Base-by-base conservation (phyloP, 2,888 invertebrate species). In the Heliconius erato region DNA sequence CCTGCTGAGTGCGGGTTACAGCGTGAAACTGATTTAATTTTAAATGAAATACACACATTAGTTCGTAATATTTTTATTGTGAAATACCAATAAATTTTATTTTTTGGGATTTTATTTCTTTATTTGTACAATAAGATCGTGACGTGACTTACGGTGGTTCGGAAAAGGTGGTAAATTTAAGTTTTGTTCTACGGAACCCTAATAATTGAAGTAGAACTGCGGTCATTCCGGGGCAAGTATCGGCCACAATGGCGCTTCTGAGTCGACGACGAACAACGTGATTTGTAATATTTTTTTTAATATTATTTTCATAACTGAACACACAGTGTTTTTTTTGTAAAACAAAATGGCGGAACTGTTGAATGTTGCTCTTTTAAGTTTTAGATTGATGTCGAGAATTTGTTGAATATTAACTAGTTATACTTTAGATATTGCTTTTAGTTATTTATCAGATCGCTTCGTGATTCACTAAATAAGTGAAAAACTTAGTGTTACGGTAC, bases 201-300 rank as follows among this genome's bases (percentile, higher is more conserved):
- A 32, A 83, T 71, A 81, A 79, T 81, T 79, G 74, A 82, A 85
- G 80, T 79, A 74, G 40, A 79, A 74, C 72, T 28, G 65, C 74
- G 80, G 84, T 76, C 82, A 79, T n/a, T 63, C 74, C 74, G 16
- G 67, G 7, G 80, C 68, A 49, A 67, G 74, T 54, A 68, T 49
- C 72, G 68, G 81, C 67, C 68, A 77, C 65, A 69, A 79, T 69
- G 68, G 79, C 54, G 32, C 79, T 74, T 67, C 78, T 65, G 11
- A 76, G 35, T 65, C 67, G 63, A 74, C 74, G 26, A 69, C 68
- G 32, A 74, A 63, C 63, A n/a, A 63, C 59, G 63, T 14, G 9
- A 79, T 79, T 76, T 71, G 65, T 71, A 32, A 44, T 35, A 67
- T 69, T 68, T n/a, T 71, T 59, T 74, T 74, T 69, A 26, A 67